Percentiles rank a stretch among this genome's conserved stretches.
Evolutionary conservation across 2,888 invertebrate genomes (phyloP).

Genomic region (Xylota segnis): DNA sequence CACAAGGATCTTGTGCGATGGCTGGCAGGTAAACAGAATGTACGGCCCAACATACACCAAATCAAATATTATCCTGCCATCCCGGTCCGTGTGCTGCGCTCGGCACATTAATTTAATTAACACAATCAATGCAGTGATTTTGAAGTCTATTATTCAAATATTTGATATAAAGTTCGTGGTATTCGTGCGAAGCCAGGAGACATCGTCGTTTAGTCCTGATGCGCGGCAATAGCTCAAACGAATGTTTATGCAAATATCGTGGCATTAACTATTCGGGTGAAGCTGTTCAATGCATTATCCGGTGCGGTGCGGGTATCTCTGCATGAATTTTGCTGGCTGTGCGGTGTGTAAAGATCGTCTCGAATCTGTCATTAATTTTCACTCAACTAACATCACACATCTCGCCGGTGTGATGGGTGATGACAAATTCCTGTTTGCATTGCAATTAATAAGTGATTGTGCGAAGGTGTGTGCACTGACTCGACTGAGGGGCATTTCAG

Average conservation of each 20-base stretch:
- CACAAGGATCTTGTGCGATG: constrained; percentile 65
- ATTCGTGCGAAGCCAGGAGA: constrained; percentile 36
- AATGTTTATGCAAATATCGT: constrained; percentile 75
- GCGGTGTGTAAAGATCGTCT: constrained; percentile 49
- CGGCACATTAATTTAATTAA: constrained; percentile 76
- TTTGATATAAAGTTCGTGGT: constrained; percentile 78
- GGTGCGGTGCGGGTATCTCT: constrained; percentile 31
- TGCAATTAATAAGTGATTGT: constrained; percentile 74
- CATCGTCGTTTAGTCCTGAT: constrained; percentile 52
- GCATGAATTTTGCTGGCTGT: background rate
- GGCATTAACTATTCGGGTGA: constrained; percentile 68
- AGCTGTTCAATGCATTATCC: constrained; percentile 28
- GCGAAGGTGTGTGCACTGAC: constrained; percentile 51
- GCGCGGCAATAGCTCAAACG: constrained; percentile 75
- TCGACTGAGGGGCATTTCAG: constrained; percentile 49
- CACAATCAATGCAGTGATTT: constrained; percentile 76
- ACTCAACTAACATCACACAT: constrained; percentile 62
- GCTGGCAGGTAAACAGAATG: constrained; percentile 53
- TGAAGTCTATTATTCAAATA: constrained; percentile 77
- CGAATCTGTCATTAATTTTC: constrained; percentile 75
- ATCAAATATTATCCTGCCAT: constrained; percentile 77
- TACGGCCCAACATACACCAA: constrained; percentile 46
- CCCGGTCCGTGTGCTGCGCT: constrained; percentile 38
- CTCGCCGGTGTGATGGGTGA: constrained; percentile 61
- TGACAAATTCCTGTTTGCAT: constrained; percentile 72